Evolutionary conservation across 2,888 invertebrate genomes (phyloP).

Genomic region (Hedya salicella): DNA sequence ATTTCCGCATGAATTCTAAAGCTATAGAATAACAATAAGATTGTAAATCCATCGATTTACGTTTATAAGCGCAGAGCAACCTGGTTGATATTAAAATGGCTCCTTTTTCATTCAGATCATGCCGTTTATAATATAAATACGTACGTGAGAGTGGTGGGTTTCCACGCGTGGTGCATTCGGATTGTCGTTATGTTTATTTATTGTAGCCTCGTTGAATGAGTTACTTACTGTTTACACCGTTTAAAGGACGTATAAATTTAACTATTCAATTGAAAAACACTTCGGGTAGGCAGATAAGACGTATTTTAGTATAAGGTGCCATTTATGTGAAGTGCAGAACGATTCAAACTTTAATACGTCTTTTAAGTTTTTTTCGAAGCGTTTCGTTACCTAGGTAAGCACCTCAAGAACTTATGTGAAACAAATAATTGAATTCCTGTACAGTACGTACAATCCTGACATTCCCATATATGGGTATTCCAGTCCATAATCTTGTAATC

Average conservation of each 20-base stretch:
- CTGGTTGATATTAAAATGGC: slow-evolving; percentile 46
- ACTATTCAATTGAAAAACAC: slow-evolving; percentile 33
- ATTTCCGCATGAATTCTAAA: slow-evolving; percentile 40
- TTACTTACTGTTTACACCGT: slow-evolving; percentile 45
- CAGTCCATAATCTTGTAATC: too few relatives aligned
- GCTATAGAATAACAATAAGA: slow-evolving; percentile 40
- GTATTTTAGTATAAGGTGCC: slow-evolving; percentile 8
- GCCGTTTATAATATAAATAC: slow-evolving; percentile 58
- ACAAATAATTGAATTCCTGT: too few relatives aligned
- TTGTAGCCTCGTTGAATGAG: slow-evolving; percentile 50
- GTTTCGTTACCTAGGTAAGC: too few relatives aligned
- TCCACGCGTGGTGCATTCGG: slow-evolving; percentile 54
- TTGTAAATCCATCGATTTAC: slow-evolving; percentile 43
- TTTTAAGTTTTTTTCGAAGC: background rate
- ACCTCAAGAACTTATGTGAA: too few relatives aligned
- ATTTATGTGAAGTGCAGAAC: slow-evolving; percentile 9
- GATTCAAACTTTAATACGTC: background rate
- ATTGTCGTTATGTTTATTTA: slow-evolving; percentile 57
- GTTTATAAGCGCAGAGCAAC: slow-evolving; percentile 30
- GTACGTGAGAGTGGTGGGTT: slow-evolving; percentile 52
- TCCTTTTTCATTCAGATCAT: slow-evolving; percentile 55
- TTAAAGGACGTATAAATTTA: slow-evolving; percentile 41
- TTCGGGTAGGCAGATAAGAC: slow-evolving; percentile 19
- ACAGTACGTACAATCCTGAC: too few relatives aligned
- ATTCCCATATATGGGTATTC: too few relatives aligned